Base-by-base conservation (phyloP, 2,113 vertebrate species). In the Marmota monax region DNA sequence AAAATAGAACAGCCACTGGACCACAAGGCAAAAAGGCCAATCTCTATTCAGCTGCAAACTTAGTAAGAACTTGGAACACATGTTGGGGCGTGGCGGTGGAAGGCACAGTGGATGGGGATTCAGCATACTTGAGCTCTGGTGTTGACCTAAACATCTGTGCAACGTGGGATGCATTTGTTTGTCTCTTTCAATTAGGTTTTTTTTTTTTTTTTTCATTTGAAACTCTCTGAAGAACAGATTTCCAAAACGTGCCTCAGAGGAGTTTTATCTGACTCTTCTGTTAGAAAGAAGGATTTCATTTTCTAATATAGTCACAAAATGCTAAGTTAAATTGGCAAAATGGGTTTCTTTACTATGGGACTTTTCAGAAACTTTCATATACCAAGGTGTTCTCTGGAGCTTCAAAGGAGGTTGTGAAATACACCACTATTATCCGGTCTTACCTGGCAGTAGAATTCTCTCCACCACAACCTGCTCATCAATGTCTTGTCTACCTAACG, bases 221-320 rank as follows among this genome's bases (percentile, higher is more conserved):
- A 63, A 84, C 8, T 5, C 8, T 5, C 20, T 45, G 39, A 42
- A 39, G 73, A 73, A 23, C 7, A 84, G 53, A 80, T 69, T 45
- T 14, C 29, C 32, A 63, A 78, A 77, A 65, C 39, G 58, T 84
- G 53, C 39, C 82, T 45, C 53, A 10, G 23, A 77, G 9, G 34
- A 77, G 32, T 63, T 87, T 88, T 7, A 29, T 79, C 34, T 27
- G 20, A 11, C 8, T 45, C 45, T 32, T 11, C n/a, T 20, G 20
- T 27, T n/a, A 37, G 42, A 84, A 87, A 37, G 42, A 84, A 87
- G 22, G 2, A 5, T 89, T 94, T 94, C 25, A 16, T 92, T 88
- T 91, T 74, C 45, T 61, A 63, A 92, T 34, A 25, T 7, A 61
- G 63, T 77, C 88, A 39, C 10, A 90, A 92, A 85, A 53, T 51